Conservation (phyloP, 2,888 invertebrate species). For the Drosophila merina region DNA sequence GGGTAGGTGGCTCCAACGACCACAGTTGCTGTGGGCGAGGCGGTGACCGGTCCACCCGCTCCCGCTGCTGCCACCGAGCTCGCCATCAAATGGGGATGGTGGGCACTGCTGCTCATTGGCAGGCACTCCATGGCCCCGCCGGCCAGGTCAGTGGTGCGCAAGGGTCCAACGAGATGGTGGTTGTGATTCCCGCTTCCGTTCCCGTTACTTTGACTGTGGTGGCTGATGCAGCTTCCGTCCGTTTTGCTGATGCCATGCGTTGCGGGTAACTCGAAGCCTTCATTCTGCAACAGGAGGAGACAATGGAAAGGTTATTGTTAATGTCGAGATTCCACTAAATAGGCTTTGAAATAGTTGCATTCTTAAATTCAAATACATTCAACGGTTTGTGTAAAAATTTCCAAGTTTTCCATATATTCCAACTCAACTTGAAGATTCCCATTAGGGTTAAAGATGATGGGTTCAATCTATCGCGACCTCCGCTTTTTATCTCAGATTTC, state of each 20-base stretch:
- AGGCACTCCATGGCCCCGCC: constrained; percentile 90
- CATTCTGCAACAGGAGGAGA: constrained; percentile 63
- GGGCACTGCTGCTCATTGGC: constrained; percentile 87
- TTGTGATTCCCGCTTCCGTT: constrained; percentile 36
- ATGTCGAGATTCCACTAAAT: not conserved
- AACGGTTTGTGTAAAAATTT: too few species aligned
- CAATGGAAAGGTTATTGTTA: not conserved
- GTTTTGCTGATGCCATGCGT: constrained; percentile 69
- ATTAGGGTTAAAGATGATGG: not conserved
- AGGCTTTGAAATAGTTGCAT: not conserved
- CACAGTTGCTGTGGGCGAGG: constrained; percentile 70
- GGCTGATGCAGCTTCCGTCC: constrained; percentile 62
- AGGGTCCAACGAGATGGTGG: constrained; percentile 44
- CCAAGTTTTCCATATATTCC: not conserved
- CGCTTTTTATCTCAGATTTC: not conserved
- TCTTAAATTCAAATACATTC: not conserved
- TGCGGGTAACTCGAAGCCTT: constrained; percentile 69
- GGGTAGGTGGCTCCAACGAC: constrained; percentile 79
- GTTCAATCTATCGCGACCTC: constrained; percentile 11
- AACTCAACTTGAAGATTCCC: not conserved
- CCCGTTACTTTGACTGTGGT: constrained; percentile 48
- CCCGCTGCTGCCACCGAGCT: constrained; percentile 11
- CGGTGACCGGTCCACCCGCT: constrained; percentile 12
- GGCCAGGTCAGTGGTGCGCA: constrained; percentile 59
- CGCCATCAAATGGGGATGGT: constrained; percentile 70